phyloP scores from a whole-genome alignment of 2,797 vertebrate species.

The Pangasius macronema region DNA sequence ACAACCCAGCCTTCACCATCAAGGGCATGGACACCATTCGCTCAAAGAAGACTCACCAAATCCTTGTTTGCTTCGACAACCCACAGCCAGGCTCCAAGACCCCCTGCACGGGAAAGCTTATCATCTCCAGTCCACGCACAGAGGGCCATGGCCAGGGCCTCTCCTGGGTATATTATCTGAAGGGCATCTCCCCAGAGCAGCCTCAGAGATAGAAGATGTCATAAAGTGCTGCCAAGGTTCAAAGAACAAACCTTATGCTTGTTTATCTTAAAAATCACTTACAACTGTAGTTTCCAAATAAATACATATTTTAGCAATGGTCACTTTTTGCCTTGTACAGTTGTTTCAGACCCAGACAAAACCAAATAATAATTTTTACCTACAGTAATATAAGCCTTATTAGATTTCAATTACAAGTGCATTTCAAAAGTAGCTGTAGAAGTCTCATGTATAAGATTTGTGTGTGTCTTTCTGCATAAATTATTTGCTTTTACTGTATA shows the following conservation, averaged over 20 bases:
- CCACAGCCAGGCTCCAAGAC: conserved; percentile 47
- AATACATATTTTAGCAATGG: not conserved
- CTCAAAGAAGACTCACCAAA: conserved; percentile 74
- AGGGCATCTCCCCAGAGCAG: conserved; percentile 68
- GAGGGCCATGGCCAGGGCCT: conserved; percentile 63
- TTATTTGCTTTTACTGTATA: not conserved
- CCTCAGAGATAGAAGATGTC: conserved; percentile 50
- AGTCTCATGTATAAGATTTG: not conserved
- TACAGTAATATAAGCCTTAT: not conserved
- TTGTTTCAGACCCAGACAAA: not conserved
- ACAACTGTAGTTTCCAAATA: not conserved
- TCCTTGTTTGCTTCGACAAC: conserved; percentile 74
- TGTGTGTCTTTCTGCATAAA: not conserved
- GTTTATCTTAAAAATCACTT: not conserved
- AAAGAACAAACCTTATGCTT: not conserved
- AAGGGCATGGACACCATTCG: conserved; percentile 68
- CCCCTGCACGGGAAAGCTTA: conserved; percentile 74
- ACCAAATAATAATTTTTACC: not conserved
- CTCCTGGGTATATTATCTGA: conserved; percentile 84
- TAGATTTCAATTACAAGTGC: not conserved
- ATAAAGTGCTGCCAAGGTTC: conserved; percentile 17
- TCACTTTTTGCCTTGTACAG: not conserved
- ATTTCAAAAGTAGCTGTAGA: not conserved
- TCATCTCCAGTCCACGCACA: conserved; percentile 69
- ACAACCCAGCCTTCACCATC: conserved; percentile 77